These are phyloP conservation scores for Cheilosia pagana DNA, from an alignment of 2,888 invertebrate species.

Conservation along the genomic window DNA sequence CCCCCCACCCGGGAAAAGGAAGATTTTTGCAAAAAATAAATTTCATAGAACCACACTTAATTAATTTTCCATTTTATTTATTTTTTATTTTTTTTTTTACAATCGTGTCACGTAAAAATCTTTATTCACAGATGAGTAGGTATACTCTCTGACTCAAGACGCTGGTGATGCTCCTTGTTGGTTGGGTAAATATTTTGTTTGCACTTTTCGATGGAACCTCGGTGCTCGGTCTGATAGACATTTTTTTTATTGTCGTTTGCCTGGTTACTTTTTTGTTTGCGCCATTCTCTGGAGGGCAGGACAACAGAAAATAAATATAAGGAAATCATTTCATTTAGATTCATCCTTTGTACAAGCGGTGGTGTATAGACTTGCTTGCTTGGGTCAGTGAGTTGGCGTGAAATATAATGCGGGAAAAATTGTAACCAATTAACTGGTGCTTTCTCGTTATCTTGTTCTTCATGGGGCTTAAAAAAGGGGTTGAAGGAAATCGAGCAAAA, in stretches of 20 bases:
- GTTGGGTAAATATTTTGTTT: slow-evolving; percentile 51
- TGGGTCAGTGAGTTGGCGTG: slow-evolving; percentile 42
- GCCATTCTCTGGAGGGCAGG: neutral
- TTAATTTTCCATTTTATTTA: slow-evolving; percentile 28
- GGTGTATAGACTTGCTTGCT: slow-evolving; percentile 7
- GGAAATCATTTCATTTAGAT: slow-evolving; percentile 29
- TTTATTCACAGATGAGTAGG: slow-evolving; percentile 49
- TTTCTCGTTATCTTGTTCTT: slow-evolving; percentile 17
- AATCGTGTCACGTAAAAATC: slow-evolving; percentile 51
- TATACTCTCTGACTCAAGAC: slow-evolving; percentile 30
- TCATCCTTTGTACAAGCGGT: neutral
- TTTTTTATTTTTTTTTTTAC: slow-evolving; percentile 10
- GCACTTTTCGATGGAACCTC: slow-evolving; percentile 34
- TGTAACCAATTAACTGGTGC: slow-evolving; percentile 32
- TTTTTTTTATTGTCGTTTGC: neutral
- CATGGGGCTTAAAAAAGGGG: neutral
- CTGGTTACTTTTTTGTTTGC: slow-evolving; percentile 19
- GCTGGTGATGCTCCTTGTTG: neutral
- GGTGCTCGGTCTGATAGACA: neutral
- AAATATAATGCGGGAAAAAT: slow-evolving; percentile 32
- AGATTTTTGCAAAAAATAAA: neutral
- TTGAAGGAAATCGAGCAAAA: slow-evolving; percentile 34
- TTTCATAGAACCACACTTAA: slow-evolving; percentile 37
- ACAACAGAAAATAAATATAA: slow-evolving; percentile 1
- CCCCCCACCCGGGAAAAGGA: no score